Percentiles rank a stretch among this genome's conserved stretches.
phyloP scores from a whole-genome alignment of 2,797 vertebrate species.

The Melopsittacus undulatus region DNA sequence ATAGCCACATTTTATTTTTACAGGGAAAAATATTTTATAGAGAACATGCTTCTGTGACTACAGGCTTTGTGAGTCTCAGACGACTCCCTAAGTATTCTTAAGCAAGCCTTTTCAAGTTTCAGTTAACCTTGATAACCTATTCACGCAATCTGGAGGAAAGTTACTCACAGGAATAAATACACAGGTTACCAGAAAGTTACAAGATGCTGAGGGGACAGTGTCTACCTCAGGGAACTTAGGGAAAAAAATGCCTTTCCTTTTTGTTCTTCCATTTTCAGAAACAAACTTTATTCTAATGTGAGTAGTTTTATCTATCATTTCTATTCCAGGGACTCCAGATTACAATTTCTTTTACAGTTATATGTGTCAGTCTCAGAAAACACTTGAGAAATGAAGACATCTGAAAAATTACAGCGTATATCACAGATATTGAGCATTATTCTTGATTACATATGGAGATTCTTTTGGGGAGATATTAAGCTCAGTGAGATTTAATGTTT shows the following conservation, averaged over 20 bases:
- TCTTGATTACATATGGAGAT: not conserved
- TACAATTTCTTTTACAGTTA: not conserved
- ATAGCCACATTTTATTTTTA: not conserved
- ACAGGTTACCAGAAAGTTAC: not conserved
- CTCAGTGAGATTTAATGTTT: not conserved
- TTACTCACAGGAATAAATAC: not conserved
- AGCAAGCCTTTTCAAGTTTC: not conserved
- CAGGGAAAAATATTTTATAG: not conserved
- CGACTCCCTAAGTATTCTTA: not conserved
- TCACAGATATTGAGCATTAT: not conserved
- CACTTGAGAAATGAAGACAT: not conserved
- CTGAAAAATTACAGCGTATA: not conserved
- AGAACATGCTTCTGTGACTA: not conserved
- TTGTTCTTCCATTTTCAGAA: not conserved
- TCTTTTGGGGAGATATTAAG: not conserved
- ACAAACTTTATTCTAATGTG: not conserved
- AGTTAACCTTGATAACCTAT: not conserved
- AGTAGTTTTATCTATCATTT: not conserved
- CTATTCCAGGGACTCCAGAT: not conserved
- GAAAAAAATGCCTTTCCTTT: not conserved
- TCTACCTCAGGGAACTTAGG: not conserved
- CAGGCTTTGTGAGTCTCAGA: not conserved
- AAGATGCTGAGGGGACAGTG: not conserved
- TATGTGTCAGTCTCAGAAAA: not conserved
- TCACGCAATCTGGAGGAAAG: not conserved